Percentiles rank a stretch among this genome's conserved stretches.
phyloP scores from a whole-genome alignment of 2,888 invertebrate species.

The Noctuana brunneofusca region DNA sequence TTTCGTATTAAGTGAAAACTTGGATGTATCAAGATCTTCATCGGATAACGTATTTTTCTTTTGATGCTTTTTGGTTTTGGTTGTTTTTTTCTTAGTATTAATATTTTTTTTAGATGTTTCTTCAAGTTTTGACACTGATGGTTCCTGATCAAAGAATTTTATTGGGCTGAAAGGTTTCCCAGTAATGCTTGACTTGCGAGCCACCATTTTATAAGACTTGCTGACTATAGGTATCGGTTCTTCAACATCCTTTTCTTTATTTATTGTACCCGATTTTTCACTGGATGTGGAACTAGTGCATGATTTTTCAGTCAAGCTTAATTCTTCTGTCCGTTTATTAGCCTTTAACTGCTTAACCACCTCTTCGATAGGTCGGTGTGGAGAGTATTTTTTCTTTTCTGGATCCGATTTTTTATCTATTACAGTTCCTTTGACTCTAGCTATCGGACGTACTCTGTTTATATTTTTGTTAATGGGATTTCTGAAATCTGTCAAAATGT shows the following conservation, averaged over 20 bases:
- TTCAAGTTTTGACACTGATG: constrained; percentile 50
- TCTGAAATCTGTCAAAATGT: constrained; percentile 72
- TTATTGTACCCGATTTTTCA: constrained; percentile 44
- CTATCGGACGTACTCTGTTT: constrained; percentile 75
- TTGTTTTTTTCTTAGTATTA: constrained; percentile 50
- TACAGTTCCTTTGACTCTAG: constrained; percentile 77
- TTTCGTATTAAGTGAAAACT: constrained; percentile 69
- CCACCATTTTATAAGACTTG: constrained; percentile 81
- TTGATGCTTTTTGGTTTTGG: constrained; percentile 59
- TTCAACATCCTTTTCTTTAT: constrained; percentile 52
- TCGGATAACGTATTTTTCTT: constrained; percentile 65
- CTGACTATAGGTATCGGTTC: constrained; percentile 74
- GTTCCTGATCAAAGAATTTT: constrained; percentile 68
- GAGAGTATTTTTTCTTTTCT: constrained; percentile 75
- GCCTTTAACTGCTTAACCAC: constrained; percentile 76
- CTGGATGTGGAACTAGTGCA: constrained; percentile 45
- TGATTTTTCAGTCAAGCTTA: constrained; percentile 48
- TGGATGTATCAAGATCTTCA: constrained; percentile 71
- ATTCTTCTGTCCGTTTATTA: constrained; percentile 69
- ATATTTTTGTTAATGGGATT: constrained; percentile 69
- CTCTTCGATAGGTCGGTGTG: constrained; percentile 76
- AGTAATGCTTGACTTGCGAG: constrained; percentile 76
- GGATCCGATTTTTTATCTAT: constrained; percentile 72
- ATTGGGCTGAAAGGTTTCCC: constrained; percentile 79
- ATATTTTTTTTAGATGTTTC: constrained; percentile 43